Evolutionary conservation across 2,888 invertebrate species (phyloP).

Genomic region (Poecilobothrus nobilitatus): DNA sequence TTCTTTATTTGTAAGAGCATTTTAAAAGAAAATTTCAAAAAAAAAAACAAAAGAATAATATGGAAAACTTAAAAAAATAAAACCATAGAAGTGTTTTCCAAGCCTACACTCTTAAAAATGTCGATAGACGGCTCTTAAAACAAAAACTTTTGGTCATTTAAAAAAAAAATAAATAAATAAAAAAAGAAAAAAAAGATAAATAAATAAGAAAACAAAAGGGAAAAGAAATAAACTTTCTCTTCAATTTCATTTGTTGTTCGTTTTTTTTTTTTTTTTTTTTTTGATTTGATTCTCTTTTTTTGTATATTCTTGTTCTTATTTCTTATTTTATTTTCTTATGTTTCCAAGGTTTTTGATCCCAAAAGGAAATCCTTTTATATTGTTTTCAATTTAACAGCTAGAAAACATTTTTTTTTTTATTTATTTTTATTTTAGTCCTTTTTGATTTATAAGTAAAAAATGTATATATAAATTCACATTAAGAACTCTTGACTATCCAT

Average conservation of each 20-base stretch:
- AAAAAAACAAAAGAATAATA: too few relatives aligned
- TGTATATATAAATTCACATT: too few relatives aligned
- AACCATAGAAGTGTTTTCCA: neutral
- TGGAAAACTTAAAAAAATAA: neutral
- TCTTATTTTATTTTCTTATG: neutral
- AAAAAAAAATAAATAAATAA: neutral
- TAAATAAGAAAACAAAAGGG: too few relatives aligned
- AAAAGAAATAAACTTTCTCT: too few relatives aligned
- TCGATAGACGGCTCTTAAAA: neutral
- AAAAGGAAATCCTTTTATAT: neutral
- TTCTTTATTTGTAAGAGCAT: neutral
- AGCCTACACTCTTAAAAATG: neutral
- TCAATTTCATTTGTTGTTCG: too few relatives aligned
- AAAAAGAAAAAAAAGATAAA: neutral
- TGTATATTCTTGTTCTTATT: neutral
- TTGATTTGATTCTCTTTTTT: too few relatives aligned
- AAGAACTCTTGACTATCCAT: too few relatives aligned
- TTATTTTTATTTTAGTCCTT: neutral
- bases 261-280: too few relatives aligned
- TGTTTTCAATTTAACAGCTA: neutral
- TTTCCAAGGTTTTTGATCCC: constrained; percentile 1
- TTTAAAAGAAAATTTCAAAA: neutral
- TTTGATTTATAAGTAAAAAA: too few relatives aligned
- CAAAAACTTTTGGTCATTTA: neutral
- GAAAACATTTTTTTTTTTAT: neutral